Percentiles rank a stretch among this genome's conserved stretches.
phyloP scores from a whole-genome alignment of 2,888 invertebrate species.

The Beris morrisii region DNA sequence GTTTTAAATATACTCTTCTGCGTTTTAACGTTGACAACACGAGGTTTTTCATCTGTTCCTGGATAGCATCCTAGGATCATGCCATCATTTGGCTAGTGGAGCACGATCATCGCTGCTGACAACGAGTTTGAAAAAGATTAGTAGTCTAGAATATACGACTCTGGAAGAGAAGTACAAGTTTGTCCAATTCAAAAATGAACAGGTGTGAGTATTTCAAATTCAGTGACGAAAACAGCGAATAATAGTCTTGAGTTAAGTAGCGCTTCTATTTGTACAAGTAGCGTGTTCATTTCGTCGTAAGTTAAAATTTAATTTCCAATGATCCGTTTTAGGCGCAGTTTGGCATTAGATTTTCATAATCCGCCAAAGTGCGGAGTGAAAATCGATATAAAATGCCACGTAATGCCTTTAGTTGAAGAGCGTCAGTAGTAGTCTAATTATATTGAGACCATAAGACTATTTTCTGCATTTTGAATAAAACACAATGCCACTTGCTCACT shows the following conservation, averaged over 20 bases:
- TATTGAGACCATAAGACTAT: not conserved
- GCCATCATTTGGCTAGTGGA: too few species aligned
- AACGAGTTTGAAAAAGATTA: slow-evolving; percentile 1
- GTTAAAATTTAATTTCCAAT: slow-evolving; percentile 9
- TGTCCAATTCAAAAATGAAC: slow-evolving; percentile 19
- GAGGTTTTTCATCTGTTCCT: too few species aligned
- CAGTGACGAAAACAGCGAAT: slow-evolving; percentile 6
- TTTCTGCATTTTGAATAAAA: slow-evolving; percentile 32
- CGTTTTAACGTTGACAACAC: too few species aligned
- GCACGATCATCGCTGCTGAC: too few species aligned
- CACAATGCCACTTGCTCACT: slow-evolving; percentile 41
- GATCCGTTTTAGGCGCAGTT: slow-evolving; percentile 41
- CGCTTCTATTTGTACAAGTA: slow-evolving; percentile 40
- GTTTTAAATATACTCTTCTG: too few species aligned
- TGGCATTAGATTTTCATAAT: slow-evolving; percentile 35
- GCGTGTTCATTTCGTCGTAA: slow-evolving; percentile 36
- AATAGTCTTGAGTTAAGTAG: slow-evolving; percentile 41
- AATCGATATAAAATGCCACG: slow-evolving; percentile 41
- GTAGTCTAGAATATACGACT: not conserved
- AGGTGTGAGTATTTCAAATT: slow-evolving; percentile 21
- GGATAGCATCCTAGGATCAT: too few species aligned
- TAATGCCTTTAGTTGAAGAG: slow-evolving; percentile 34
- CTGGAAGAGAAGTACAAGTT: not conserved
- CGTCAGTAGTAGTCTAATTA: slow-evolving; percentile 43
- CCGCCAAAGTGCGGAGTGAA: slow-evolving; percentile 24